These are phyloP conservation scores for Cettia cetti DNA, from an alignment of 2,113 vertebrate species.

Conservation along the genomic window DNA sequence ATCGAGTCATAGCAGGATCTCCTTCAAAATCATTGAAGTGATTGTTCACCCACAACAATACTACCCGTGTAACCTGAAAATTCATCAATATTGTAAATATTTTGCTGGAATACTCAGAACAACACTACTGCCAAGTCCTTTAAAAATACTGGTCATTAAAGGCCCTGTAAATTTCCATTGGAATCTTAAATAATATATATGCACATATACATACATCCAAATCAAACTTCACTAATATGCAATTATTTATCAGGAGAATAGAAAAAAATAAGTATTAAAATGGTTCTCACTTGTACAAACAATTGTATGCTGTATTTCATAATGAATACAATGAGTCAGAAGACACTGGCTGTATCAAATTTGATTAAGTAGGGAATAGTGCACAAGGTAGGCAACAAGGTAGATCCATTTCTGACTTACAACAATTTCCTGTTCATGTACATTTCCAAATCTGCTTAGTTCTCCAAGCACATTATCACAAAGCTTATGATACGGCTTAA, in stretches of 20 bases:
- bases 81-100: background rate
- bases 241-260: background rate
- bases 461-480: background rate
- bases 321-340: background rate
- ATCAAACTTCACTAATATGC: background rate
- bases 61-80: constrained; percentile 97
- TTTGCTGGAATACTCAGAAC: background rate
- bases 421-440: background rate
- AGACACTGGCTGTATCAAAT: background rate
- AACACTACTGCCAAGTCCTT: background rate
- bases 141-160: background rate
- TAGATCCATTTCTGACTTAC: background rate
- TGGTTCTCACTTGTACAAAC: background rate
- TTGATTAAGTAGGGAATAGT: background rate
- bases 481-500: background rate
- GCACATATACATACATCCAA: background rate
- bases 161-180: background rate
- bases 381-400: background rate
- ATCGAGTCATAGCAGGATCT: constrained; percentile 93
- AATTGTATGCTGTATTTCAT: background rate
- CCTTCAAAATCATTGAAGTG: constrained; percentile 99
- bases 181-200: background rate
- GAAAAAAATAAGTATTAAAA: background rate
- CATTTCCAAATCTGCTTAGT: constrained; percentile 18
- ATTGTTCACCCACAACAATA: constrained; percentile 99